These are phyloP conservation scores for Proisotoma minuta DNA, from an alignment of 2,888 invertebrate genomes.

Conservation along the genomic window DNA sequence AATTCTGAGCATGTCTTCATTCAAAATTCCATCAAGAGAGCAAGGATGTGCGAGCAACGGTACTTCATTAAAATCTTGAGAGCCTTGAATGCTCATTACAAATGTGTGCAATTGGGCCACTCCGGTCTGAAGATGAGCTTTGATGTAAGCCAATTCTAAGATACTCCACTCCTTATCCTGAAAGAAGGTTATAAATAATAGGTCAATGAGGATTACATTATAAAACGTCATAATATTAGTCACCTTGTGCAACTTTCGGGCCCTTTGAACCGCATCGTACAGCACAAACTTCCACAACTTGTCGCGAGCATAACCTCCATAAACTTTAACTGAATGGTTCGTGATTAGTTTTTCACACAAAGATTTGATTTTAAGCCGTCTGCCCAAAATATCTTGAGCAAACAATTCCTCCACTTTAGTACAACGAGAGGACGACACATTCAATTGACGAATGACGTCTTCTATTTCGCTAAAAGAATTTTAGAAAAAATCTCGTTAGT, in stretches of 20 bases:
- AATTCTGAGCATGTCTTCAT: constrained; percentile 2
- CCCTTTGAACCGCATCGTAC: constrained; percentile 38
- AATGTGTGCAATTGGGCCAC: constrained; percentile 33
- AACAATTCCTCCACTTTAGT: constrained; percentile 40
- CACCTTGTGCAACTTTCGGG: constrained; percentile 37
- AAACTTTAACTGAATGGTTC: constrained; percentile 26
- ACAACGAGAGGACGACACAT: constrained; percentile 33
- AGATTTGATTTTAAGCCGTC: constrained; percentile 30
- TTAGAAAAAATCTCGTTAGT: too few species aligned
- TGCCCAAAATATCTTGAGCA: constrained; percentile 29
- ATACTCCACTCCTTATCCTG: constrained; percentile 37
- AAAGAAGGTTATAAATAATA: not conserved
- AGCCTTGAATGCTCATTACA: constrained; percentile 30
- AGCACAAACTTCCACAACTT: constrained; percentile 40
- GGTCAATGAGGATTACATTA: not conserved
- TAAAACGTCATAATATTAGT: not conserved
- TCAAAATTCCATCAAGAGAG: constrained; percentile 10
- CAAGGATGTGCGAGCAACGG: not conserved
- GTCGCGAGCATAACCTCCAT: constrained; percentile 38
- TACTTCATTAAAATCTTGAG: constrained; percentile 12
- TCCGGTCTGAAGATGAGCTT: constrained; percentile 37
- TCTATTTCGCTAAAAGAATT: constrained; percentile 17
- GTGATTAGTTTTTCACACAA: constrained; percentile 33
- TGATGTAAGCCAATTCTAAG: constrained; percentile 28
- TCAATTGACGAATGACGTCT: constrained; percentile 33